Evolutionary conservation across 2,113 vertebrate genomes (phyloP).

Genomic region (Urocynchramus pylzowi): DNA sequence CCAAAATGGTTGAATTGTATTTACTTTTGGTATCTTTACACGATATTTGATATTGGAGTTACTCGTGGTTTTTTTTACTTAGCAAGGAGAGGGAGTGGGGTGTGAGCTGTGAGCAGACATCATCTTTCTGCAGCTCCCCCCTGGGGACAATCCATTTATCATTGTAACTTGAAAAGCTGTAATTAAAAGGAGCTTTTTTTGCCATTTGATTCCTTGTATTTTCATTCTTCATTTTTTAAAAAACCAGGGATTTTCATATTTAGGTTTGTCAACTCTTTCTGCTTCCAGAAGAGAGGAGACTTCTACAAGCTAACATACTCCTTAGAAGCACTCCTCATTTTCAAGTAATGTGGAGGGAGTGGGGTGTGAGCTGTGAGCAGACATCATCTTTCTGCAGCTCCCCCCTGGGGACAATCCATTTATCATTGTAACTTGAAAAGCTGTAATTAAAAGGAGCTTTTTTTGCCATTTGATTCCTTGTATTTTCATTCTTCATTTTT

Average conservation of each 20-base stretch:
- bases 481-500: neutral
- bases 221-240: neutral
- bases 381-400: neutral
- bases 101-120: neutral
- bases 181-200: conserved; percentile 24
- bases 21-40: conserved; percentile 5
- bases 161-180: neutral
- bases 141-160: neutral
- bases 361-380: neutral
- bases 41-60: conserved; percentile 24
- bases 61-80: neutral
- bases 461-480: neutral
- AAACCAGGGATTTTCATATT: neutral
- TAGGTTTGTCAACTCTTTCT: neutral
- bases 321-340: neutral
- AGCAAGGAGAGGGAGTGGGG: neutral
- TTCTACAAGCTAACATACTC: neutral
- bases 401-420: neutral
- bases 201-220: neutral
- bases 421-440: neutral
- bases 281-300: neutral
- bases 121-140: neutral
- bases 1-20: neutral
- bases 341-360: neutral
- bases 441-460: conserved; percentile 21